phyloP scores from a whole-genome alignment of 1,140 invertebrate genomes.

The Drosophila pruinosa region DNA sequence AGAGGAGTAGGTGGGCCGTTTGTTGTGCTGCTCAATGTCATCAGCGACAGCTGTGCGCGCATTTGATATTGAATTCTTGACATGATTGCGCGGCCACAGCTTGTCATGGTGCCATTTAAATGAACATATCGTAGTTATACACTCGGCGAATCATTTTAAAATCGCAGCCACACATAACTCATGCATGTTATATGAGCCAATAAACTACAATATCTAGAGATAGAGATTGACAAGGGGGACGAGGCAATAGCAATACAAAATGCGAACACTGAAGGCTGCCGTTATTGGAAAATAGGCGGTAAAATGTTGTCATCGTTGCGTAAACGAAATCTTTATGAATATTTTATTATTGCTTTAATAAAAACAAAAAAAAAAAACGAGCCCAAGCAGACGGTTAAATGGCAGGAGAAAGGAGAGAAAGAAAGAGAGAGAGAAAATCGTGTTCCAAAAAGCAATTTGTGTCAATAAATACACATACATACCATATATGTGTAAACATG shows the following conservation, averaged over 20 bases:
- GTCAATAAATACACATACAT: conserved; percentile 59
- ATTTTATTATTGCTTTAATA: conserved; percentile 78
- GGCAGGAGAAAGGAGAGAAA: too few relatives aligned
- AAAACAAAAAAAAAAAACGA: conserved; percentile 35
- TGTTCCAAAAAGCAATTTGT: conserved; percentile 71
- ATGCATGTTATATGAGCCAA: conserved; percentile 37
- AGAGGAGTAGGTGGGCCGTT: not conserved
- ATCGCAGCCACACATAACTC: conserved; percentile 44
- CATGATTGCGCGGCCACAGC: conserved; percentile 73
- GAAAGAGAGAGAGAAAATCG: conserved; percentile 2
- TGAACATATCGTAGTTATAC: conserved; percentile 51
- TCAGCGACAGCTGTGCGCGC: conserved; percentile 69
- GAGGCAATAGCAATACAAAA: not conserved
- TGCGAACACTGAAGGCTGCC: conserved; percentile 12
- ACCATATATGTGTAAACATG: not conserved
- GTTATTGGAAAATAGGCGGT: conserved; percentile 59
- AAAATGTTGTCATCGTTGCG: conserved; percentile 49
- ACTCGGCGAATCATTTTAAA: conserved; percentile 34
- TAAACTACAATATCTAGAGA: conserved; percentile 35
- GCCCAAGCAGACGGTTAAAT: not conserved
- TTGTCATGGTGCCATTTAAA: conserved; percentile 56
- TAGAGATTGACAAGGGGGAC: not conserved
- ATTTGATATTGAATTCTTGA: conserved; percentile 80
- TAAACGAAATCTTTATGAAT: conserved; percentile 77
- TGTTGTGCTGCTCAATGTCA: conserved; percentile 54